Percentiles rank a stretch among this genome's conserved stretches.
These are phyloP conservation scores for Physella acuta DNA, from an alignment of 1,140 invertebrate species.

Conservation along the genomic window DNA sequence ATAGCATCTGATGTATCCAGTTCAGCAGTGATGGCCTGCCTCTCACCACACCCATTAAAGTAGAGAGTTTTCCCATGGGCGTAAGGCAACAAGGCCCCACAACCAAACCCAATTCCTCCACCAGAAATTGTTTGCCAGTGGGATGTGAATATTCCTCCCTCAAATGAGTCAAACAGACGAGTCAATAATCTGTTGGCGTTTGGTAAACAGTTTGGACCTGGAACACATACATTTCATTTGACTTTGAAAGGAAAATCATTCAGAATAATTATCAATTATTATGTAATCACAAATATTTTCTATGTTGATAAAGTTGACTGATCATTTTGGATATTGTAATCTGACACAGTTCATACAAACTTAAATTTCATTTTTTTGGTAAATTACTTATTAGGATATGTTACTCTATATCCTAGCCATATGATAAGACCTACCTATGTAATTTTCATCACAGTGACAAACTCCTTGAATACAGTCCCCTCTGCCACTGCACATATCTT, in stretches of 20 bases:
- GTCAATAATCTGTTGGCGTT: conserved; percentile 33
- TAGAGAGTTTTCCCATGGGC: conserved; percentile 62
- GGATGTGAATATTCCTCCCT: conserved; percentile 51
- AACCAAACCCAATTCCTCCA: conserved; percentile 59
- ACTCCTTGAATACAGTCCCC: conserved; percentile 58
- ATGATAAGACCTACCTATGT: too few relatives aligned
- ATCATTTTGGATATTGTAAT: too few relatives aligned
- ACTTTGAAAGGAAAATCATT: neutral
- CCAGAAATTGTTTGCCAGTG: conserved; percentile 60
- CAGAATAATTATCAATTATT: too few relatives aligned
- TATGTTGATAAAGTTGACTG: too few relatives aligned
- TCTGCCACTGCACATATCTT: conserved; percentile 57
- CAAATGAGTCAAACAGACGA: conserved; percentile 60
- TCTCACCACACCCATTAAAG: conserved; percentile 61
- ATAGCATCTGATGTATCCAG: conserved; percentile 54
- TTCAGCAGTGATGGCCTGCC: conserved; percentile 59
- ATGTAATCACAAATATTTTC: too few relatives aligned
- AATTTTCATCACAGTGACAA: conserved; percentile 59
- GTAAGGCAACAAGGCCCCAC: conserved; percentile 59
- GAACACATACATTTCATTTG: conserved; percentile 6
- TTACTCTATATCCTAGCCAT: too few relatives aligned
- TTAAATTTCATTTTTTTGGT: too few relatives aligned
- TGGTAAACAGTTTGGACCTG: conserved; percentile 53
- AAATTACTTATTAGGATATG: too few relatives aligned
- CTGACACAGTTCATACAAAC: too few relatives aligned